These are phyloP conservation scores for Leptopilina myrica DNA, from an alignment of 2,888 invertebrate genomes.

Conservation along the genomic window DNA sequence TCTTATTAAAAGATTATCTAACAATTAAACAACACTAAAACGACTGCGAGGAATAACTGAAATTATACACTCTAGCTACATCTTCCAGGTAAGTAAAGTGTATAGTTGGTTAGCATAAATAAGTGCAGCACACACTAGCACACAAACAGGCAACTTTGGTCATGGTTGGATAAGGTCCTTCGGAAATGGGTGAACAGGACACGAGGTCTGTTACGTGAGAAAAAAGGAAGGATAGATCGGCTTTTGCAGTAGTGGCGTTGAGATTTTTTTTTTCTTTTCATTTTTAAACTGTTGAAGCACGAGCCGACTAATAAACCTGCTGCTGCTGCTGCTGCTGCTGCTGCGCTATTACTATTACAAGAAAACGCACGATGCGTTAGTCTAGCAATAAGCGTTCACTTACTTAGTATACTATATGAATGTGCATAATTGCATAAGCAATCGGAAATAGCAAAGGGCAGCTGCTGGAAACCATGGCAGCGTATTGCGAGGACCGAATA, in stretches of 20 bases:
- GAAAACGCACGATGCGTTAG: conserved; percentile 33
- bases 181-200: conserved; percentile 75
- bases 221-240: conserved; percentile 58
- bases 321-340: too few species aligned
- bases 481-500: conserved; percentile 34
- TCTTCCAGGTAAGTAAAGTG: conserved; percentile 1
- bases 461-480: conserved; percentile 17
- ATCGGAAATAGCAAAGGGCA: conserved; percentile 38
- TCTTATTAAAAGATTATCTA: too few species aligned
- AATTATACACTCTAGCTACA: neutral
- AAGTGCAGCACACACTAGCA: conserved; percentile 1
- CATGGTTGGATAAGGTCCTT: conserved; percentile 74
- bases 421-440: conserved; percentile 34
- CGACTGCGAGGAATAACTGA: neutral
- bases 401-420: neutral
- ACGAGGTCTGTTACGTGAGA: conserved; percentile 68
- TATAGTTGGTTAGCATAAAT: neutral
- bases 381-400: conserved; percentile 26
- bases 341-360: conserved; percentile 26
- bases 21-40: neutral
- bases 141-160: conserved; percentile 61
- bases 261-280: conserved; percentile 48
- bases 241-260: conserved; percentile 50
- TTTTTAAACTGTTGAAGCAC: conserved; percentile 48
- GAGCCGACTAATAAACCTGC: conserved; percentile 50